Base-by-base conservation (phyloP, 2,888 invertebrate genomes). In the Sinhomidia bicolor region DNA sequence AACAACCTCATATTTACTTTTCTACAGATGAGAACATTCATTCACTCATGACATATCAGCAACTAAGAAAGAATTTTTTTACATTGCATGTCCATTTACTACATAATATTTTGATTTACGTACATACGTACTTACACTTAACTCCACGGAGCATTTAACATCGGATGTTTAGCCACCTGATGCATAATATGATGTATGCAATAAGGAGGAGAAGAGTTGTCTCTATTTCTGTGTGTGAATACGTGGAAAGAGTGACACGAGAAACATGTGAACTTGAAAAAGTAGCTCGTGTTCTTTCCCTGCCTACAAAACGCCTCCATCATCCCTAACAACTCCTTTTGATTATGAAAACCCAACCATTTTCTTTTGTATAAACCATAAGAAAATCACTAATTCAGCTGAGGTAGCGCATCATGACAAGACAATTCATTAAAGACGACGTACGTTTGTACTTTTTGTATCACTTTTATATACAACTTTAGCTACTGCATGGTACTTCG, bases 351-450 rank as follows among this genome's bases (percentile, higher is more conserved):
- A 74, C 1, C 12, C 12, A 74, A 23, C 47, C 14, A 29, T 44
- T 65, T 41, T 41, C 47, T 80, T 26, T 47, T 14, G 20, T 23
- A 36, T 36, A 62, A 20, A 80, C 17, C 20, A 20, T 62, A 80
- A 12, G 36, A 60, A 60, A 80, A 57, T 44, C 44, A 44, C 23
- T 14, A 36, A 74, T 74, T 74, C n/a, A 23, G 7, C 47, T 23
- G 47, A 32, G 74, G 26, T 36, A 74, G 74, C 81, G 44, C 23
- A 74, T 44, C 82, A 68, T 68, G 82, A 68, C 82, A 71, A 65
- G 82, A 71, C 82, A 82, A 82, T 82, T 82, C 82, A 82, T 68
- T 82, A 65, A 7, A 71, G 26, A 51, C 10, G 29, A 51, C 26
- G 29, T 62, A 47, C 47, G 5, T 14, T 14, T 47, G 12, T 47